Conservation (phyloP, 2,797 vertebrate species). For the Sciurus vulgaris region DNA sequence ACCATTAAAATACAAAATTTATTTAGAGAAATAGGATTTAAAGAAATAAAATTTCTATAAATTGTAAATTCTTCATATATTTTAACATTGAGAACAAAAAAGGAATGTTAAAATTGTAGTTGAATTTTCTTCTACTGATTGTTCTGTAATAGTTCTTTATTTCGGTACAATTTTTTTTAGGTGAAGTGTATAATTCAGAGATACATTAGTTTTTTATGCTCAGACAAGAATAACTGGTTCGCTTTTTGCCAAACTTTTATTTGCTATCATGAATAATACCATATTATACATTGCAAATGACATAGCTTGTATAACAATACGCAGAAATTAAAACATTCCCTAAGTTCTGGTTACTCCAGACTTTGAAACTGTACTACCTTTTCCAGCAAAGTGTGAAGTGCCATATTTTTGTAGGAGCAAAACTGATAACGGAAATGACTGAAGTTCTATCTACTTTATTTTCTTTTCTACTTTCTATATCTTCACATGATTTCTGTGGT, state of each 20-base stretch:
- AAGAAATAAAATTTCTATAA: background rate
- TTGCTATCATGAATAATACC: background rate
- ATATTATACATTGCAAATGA: background rate
- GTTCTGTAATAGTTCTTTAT: background rate
- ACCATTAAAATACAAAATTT: background rate
- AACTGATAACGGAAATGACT: no score
- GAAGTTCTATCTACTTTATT: no score
- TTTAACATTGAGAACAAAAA: slow-evolving; percentile 15
- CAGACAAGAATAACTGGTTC: background rate
- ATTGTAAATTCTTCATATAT: background rate
- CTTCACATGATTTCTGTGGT: background rate
- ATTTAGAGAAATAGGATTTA: background rate
- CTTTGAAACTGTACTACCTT: background rate
- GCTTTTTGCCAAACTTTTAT: background rate
- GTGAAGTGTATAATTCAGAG: background rate
- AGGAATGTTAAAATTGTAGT: background rate
- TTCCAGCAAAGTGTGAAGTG: background rate
- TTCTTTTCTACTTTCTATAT: background rate
- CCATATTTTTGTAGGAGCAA: background rate
- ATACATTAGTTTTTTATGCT: background rate
- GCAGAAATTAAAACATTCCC: background rate
- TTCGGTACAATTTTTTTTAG: background rate
- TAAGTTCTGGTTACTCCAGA: background rate
- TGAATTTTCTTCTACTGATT: background rate
- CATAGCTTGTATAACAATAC: background rate